A percentile compares a stretch with the other conserved stretches of the same genome.
Conservation (phyloP, 2,888 invertebrate species). For the Clostera curtula region DNA sequence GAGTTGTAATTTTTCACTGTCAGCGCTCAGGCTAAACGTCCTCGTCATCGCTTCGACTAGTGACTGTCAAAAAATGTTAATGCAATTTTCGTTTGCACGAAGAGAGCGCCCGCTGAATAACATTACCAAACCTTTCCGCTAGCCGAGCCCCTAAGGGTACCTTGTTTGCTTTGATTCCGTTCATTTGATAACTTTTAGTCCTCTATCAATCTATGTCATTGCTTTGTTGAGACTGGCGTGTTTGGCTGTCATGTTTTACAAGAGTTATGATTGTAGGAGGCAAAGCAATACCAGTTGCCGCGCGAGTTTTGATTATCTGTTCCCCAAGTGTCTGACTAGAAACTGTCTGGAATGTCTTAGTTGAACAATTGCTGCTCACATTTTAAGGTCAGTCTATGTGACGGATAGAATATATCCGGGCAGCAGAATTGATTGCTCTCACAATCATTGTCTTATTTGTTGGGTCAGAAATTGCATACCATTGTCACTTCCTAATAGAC, state of each 20-base stretch:
- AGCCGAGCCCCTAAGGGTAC: slow-evolving; percentile 24
- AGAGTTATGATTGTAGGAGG: slow-evolving; percentile 34
- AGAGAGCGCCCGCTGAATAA: slow-evolving; percentile 38
- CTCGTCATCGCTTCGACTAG: slow-evolving; percentile 61
- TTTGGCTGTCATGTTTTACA: slow-evolving; percentile 34
- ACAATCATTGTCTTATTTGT: too few species aligned
- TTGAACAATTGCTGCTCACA: slow-evolving; percentile 30
- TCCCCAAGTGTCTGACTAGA: slow-evolving; percentile 35
- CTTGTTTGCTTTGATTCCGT: slow-evolving; percentile 36
- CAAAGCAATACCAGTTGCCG: slow-evolving; percentile 31
- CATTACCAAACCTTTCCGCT: slow-evolving; percentile 28
- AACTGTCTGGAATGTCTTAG: slow-evolving; percentile 34
- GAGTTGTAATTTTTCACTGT: slow-evolving; percentile 69
- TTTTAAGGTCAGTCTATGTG: slow-evolving; percentile 45
- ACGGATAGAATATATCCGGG: too few species aligned
- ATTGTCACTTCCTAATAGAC: too few species aligned
- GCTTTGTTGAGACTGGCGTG: slow-evolving; percentile 24
- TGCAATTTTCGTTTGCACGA: slow-evolving; percentile 51
- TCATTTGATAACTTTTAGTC: slow-evolving; percentile 28
- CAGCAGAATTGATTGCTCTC: too few species aligned
- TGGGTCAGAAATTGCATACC: too few species aligned
- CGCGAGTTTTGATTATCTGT: slow-evolving; percentile 21
- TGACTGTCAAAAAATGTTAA: slow-evolving; percentile 66
- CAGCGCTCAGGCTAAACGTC: slow-evolving; percentile 58
- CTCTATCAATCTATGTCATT: slow-evolving; percentile 27